Percentiles rank a stretch among this genome's conserved stretches.
Evolutionary conservation across 2,113 vertebrate species (phyloP).

Genomic region (Leucosticte australis): DNA sequence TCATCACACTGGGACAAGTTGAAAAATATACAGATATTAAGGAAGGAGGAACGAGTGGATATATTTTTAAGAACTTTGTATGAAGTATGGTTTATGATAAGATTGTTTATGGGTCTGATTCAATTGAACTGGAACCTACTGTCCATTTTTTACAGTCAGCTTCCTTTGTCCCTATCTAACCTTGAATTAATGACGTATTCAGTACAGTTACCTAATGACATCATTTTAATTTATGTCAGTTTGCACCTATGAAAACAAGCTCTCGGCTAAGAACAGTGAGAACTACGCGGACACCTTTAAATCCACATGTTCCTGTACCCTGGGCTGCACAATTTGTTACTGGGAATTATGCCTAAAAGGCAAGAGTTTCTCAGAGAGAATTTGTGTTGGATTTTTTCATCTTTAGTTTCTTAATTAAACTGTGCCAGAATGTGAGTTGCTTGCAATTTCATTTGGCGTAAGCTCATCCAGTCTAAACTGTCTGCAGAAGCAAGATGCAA

Average conservation of each 20-base stretch:
- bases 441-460: slow-evolving; percentile 62
- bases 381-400: neutral
- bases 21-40: neutral
- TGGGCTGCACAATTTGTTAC: slow-evolving; percentile 40
- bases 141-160: neutral
- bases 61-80: neutral
- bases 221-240: slow-evolving; percentile 27
- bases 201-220: neutral
- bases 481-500: neutral
- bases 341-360: slow-evolving; percentile 59
- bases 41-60: neutral
- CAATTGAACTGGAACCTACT: neutral
- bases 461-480: slow-evolving; percentile 26
- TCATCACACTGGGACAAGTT: neutral
- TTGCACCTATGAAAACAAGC: neutral
- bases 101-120: neutral
- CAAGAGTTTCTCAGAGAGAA: neutral
- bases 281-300: neutral
- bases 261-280: slow-evolving; percentile 8
- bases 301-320: neutral
- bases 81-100: neutral
- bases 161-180: neutral
- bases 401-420: slow-evolving; percentile 41
- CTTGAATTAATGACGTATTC: slow-evolving; percentile 14
- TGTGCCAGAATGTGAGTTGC: neutral